Conservation (phyloP, 1,140 invertebrate genomes). For the Drosophila nigrodunni region DNA sequence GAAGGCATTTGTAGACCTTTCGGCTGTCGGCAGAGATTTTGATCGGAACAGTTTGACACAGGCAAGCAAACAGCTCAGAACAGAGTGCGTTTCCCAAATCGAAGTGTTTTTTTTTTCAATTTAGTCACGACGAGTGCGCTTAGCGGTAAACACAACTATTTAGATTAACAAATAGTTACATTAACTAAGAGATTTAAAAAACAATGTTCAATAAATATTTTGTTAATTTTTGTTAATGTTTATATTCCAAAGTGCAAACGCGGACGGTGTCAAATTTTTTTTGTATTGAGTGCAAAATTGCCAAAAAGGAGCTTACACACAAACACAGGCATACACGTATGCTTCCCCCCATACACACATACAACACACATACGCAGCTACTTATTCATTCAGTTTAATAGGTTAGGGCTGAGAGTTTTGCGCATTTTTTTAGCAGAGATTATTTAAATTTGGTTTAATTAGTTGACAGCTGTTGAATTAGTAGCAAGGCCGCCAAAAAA, state of each 20-base stretch:
- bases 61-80: constrained; percentile 52
- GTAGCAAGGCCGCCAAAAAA: constrained; percentile 46
- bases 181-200: constrained; percentile 8
- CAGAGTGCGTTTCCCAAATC: constrained; percentile 5
- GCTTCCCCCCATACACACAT: constrained; percentile 13
- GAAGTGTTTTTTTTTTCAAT: constrained; percentile 42
- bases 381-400: constrained; percentile 26
- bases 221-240: constrained; percentile 64
- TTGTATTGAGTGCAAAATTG: constrained; percentile 62
- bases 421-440: constrained; percentile 26
- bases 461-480: constrained; percentile 56
- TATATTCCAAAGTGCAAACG: constrained; percentile 48
- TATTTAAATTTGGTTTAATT: constrained; percentile 40
- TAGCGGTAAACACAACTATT: constrained; percentile 70
- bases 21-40: constrained; percentile 41
- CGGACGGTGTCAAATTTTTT: constrained; percentile 55
- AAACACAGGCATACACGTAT: constrained; percentile 33
- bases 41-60: constrained; percentile 60
- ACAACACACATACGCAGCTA: constrained; percentile 7
- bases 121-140: constrained; percentile 67
- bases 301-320: constrained; percentile 56
- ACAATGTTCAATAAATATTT: constrained; percentile 32
- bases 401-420: constrained; percentile 42
- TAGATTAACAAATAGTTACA: constrained; percentile 23
- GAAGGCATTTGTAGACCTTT: constrained; percentile 34